Base-by-base conservation (phyloP, 2,797 vertebrate genomes). In the Pseudomugil gertrudae region DNA sequence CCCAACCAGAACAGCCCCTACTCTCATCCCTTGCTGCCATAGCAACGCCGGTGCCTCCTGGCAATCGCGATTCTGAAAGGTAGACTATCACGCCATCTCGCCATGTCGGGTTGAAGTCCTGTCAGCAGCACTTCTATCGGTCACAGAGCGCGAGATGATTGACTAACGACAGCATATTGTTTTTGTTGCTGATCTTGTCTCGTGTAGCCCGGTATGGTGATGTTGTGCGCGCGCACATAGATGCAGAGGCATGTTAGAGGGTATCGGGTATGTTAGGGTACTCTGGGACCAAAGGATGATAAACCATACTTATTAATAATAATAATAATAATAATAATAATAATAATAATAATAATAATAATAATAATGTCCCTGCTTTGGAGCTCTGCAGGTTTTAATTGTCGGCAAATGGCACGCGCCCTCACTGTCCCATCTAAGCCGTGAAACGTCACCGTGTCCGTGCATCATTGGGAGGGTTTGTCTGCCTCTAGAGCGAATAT, bases 1-100 rank as follows among this genome's bases (percentile, higher is more conserved):
- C 88, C 86, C 90, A 83, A 76, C 87, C 90, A 83, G 91, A 93
- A 65, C 91, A 89, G 84, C 88, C 89, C 87, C 33, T 87, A 86
- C 91, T 91, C 89, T 88, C 89, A 92, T 90, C 90, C 80, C 87
- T 71, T 89, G 93, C 93, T 95, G 90, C 93, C 93, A 94, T 95
- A 88, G 93, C 94, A 95, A 95, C 94, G 93, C 93, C 90, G 92
- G 92, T 92, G 92, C 90, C 92, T 92, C 85, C 88, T 86, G 89
- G 90, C 92, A 73, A 81, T 86, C 76, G 89, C 83, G 64, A 80
- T 88, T 84, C 74, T 84, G 47, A 53, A 86, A 89, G 84, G 83
- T 85, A 72, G 60, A 65, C 82, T 76, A 81, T 90, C 85, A 56
- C 72, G 84, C 60, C 80, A 71, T 82, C 71, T 79, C 57, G 23